These are phyloP conservation scores for Heliconius congener DNA, from an alignment of 1,140 invertebrate genomes.

Conservation along the genomic window DNA sequence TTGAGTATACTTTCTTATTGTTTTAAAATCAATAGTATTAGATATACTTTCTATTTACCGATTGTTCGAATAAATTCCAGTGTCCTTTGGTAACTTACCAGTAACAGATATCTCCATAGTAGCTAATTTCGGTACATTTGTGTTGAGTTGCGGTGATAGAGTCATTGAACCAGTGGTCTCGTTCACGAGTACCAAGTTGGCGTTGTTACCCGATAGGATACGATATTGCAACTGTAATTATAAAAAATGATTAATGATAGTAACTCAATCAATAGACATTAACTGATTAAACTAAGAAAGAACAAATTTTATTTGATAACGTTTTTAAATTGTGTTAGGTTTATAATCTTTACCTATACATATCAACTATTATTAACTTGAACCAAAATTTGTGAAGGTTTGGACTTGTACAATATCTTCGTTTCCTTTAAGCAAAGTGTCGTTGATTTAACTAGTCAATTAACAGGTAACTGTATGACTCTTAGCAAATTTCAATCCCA, in stretches of 20 bases:
- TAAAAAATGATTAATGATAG: neutral
- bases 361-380: too few relatives aligned
- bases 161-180: conserved; percentile 91
- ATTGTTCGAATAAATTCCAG: neutral
- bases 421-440: too few relatives aligned
- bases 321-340: too few relatives aligned
- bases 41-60: neutral
- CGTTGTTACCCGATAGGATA: conserved; percentile 96
- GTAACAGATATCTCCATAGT: conserved; percentile 96
- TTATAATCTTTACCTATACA: too few relatives aligned
- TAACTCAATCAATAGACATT: too few relatives aligned
- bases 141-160: conserved; percentile 95
- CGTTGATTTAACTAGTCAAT: neutral
- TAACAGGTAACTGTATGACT: neutral
- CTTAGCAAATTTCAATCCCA: neutral
- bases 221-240: conserved; percentile 84
- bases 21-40: neutral
- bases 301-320: too few relatives aligned
- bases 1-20: neutral
- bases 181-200: conserved; percentile 93
- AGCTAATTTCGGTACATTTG: conserved; percentile 96
- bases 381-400: too few relatives aligned
- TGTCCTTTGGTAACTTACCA: conserved; percentile 78
- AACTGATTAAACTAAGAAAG: too few relatives aligned
- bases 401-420: too few relatives aligned